phyloP scores from a whole-genome alignment of 2,797 vertebrate species.

The Lateolabrax maculatus region DNA sequence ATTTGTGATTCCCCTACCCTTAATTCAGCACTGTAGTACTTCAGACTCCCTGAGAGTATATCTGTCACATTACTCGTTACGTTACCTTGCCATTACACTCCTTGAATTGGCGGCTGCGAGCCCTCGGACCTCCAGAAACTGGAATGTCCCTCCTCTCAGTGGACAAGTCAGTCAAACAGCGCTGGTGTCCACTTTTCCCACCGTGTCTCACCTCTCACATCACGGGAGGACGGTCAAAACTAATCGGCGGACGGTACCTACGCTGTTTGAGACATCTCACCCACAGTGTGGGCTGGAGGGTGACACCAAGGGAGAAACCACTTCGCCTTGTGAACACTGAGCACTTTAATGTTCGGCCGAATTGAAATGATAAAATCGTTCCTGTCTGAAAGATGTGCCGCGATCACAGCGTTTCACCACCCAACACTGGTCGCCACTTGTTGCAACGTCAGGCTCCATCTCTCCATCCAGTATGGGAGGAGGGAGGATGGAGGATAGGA shows the following conservation, averaged over 20 bases:
- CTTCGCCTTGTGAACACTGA: background rate
- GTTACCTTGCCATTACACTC: background rate
- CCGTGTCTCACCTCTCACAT: background rate
- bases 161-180: background rate
- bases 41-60: background rate
- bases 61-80: background rate
- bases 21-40: background rate
- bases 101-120: background rate
- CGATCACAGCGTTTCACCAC: constrained; percentile 28
- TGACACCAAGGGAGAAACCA: background rate
- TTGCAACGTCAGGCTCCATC: constrained; percentile 91
- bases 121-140: background rate
- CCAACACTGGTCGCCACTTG: constrained; percentile 73
- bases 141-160: background rate
- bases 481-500: constrained; percentile 64
- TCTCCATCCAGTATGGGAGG: constrained; percentile 86
- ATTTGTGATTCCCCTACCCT: background rate
- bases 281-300: background rate
- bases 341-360: background rate
- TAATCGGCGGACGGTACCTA: background rate
- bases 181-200: background rate
- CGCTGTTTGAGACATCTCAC: background rate
- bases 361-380: constrained; percentile 21
- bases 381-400: constrained; percentile 15
- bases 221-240: constrained; percentile 1